Base-by-base conservation (phyloP, 2,888 invertebrate species). In the Metacarcinus magister region DNA sequence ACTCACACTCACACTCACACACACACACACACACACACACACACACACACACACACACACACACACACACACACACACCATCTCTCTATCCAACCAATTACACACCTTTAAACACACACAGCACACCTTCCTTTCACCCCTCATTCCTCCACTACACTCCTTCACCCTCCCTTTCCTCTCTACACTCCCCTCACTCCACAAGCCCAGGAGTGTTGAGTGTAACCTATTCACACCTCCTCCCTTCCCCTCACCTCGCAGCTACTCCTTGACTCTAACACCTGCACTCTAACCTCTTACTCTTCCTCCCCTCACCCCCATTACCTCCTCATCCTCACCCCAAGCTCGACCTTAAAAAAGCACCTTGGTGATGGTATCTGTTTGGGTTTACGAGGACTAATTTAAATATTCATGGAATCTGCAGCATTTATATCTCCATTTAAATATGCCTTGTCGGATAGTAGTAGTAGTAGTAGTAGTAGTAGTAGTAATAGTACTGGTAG, bases 351-450 rank as follows among this genome's bases (percentile, higher is more conserved):
- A 32, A 87, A 87, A 87, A 87, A 87, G 2, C 87, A 87, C 87
- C 87, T 87, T 87, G 87, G 13, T 19, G 92, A 92, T 92, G 54
- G 48, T 92, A 92, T 92, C 92, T 54, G 54, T 28, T 28, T 48
- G 5, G 92, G 92, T 48, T 54, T 92, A 92, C 60, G 92, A 54
- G 92, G 60, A 54, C 32, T 92, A 92, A 92, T 92, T 92, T 92
- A 92, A 92, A 92, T 92, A 92, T 92, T 92, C 92, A 92, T 92
- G 92, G 48, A 60, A 92, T 92, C 16, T n/a, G 92, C 28, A 32
- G 92, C 92, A 92, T 54, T 92, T 92, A 92, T 92, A 92, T 92
- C 92, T 92, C 60, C 54, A 92, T 92, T 54, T 92, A 92, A 60
- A 92, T 92, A 87, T 87, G 87, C 87, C 87, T 87, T 32, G 87